Evolutionary conservation across 2,797 vertebrate genomes (phyloP), one percentile per base, ranked within the genome.

Genomic region (Pipistrellus pipistrellus): DNA sequence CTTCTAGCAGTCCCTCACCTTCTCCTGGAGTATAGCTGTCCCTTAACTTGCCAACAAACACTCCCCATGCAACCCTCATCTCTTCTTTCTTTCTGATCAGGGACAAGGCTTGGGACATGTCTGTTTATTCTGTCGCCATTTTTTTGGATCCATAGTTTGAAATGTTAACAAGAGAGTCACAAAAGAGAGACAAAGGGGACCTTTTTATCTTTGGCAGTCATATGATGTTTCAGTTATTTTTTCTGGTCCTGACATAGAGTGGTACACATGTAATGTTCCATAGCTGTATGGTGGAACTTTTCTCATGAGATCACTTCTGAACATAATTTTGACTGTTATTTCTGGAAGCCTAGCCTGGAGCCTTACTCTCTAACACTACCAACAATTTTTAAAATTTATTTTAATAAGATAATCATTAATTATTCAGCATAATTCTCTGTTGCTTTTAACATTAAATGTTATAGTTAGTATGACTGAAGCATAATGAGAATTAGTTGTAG

Each of bases 341-440:
- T 78, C 41, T 96, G 23, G 23, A 93, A 87, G 27, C 20, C 30
- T 68, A 77, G 27, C 48, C 77, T 93, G 55, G 11, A 93, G 15
- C 30, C 20, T 84, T 23, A 3, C 84, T 78, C 72, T 84, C 20
- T 88, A 80, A 85, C 23, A 23, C 20, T 62, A 12, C 23, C 38
- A 66, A 73, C 5, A 82, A 66, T 25, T 68, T 68, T 73, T 68
- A 23, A 91, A 91, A 55, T 88, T 62, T 25, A 73, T 59, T 90
- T 77, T 83, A 73, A 73, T 94, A 68, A 84, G 35, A 30, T 85
- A 30, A 66, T 94, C 57, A 93, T 85, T 81, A 62, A 88, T 59
- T 84, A 72, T 84, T 87, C 71, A 87, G 30, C 64, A 87, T 64
- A 41, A 84, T 14, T 38, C n/a, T 86, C 46, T 66, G 62, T 88